Percentiles rank a stretch among this genome's conserved stretches.
Conservation (phyloP, 2,797 vertebrate genomes). For the Tarsius wallacei region DNA sequence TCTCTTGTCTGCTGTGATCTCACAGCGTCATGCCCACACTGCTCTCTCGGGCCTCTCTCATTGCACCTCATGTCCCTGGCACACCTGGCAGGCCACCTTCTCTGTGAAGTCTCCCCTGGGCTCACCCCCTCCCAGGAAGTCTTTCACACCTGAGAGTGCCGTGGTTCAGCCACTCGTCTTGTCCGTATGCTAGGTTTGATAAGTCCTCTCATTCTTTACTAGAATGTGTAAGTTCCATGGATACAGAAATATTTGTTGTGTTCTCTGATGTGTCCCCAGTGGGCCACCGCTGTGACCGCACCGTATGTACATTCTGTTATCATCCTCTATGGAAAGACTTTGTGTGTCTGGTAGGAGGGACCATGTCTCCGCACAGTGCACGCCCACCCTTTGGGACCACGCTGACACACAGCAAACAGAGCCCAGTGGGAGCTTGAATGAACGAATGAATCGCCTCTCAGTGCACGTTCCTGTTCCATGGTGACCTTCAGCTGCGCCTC, state of each 20-base stretch:
- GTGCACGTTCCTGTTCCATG: not conserved
- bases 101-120: not conserved
- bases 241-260: not conserved
- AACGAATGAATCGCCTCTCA: not conserved
- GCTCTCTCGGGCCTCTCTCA: not conserved
- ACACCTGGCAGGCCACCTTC: constrained; percentile 35
- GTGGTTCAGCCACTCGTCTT: not conserved
- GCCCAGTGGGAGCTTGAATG: not conserved
- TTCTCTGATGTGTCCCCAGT: not conserved
- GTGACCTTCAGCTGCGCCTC: not conserved
- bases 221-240: not conserved
- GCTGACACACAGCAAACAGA: not conserved
- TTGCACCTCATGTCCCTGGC: not conserved
- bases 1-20: constrained; percentile 46
- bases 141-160: not conserved
- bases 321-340: not conserved
- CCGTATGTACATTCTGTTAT: no score
- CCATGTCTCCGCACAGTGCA: not conserved
- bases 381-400: not conserved
- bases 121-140: not conserved
- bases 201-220: not conserved
- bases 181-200: not conserved
- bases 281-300: no score
- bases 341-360: not conserved
- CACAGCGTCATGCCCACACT: constrained; percentile 16